Conservation (phyloP, 2,888 invertebrate species). For the Eueremaeus valkanovi region DNA sequence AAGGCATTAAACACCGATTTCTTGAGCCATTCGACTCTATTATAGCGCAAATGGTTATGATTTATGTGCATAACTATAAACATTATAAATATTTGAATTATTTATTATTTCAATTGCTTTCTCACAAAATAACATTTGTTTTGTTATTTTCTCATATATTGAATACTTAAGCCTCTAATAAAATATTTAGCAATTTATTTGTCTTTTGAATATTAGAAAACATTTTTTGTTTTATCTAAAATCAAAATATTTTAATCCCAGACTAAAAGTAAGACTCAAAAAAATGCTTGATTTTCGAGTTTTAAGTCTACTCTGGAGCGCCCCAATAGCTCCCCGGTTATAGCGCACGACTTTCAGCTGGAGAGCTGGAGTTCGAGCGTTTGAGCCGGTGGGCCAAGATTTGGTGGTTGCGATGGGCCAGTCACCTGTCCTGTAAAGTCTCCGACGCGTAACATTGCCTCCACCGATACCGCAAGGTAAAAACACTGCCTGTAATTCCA, state of each 20-base stretch:
- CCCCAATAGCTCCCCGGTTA: no score
- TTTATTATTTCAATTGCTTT: conserved; percentile 22
- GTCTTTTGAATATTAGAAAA: conserved; percentile 1
- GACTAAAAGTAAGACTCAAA: neutral
- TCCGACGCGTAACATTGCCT: no score
- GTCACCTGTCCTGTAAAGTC: no score
- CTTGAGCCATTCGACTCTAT: neutral
- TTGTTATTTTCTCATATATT: neutral
- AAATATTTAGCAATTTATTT: conserved; percentile 17
- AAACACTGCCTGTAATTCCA: no score
- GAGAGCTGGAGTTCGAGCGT: no score
- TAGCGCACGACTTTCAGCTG: no score
- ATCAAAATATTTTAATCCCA: neutral
- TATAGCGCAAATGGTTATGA: neutral
- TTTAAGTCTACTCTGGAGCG: neutral
- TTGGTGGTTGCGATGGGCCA: no score
- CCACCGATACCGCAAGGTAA: no score
- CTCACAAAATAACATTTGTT: neutral
- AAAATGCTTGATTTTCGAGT: neutral
- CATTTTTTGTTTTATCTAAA: neutral
- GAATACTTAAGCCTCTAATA: no score
- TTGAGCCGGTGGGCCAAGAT: no score
- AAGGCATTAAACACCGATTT: neutral
- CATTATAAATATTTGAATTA: conserved; percentile 18
- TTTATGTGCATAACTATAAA: conserved; percentile 9